phyloP scores from a whole-genome alignment of 2,113 vertebrate genomes.

The Corythornis cristatus region DNA sequence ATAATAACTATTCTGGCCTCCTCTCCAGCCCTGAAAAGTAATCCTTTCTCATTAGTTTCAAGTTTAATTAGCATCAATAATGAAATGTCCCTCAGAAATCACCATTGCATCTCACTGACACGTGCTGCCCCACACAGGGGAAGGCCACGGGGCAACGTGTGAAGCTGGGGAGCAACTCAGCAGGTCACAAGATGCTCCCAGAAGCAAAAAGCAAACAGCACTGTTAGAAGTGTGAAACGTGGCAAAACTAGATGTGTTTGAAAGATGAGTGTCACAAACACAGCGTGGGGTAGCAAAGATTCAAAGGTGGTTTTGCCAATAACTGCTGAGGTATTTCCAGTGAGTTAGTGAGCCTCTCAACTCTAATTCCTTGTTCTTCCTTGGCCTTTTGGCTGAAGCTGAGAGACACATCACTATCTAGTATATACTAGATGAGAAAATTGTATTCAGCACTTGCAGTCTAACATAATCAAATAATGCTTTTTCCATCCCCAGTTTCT shows the following conservation, averaged over 20 bases:
- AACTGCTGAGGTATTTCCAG: neutral
- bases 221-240: neutral
- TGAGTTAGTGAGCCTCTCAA: neutral
- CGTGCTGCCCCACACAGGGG: neutral
- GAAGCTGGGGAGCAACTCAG: neutral
- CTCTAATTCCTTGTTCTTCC: neutral
- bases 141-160: neutral
- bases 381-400: neutral
- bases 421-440: neutral
- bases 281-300: neutral
- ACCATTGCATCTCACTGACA: conserved; percentile 9
- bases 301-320: neutral
- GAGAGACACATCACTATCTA: neutral
- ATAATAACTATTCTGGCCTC: conserved; percentile 77
- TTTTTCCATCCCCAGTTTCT: conserved; percentile 18
- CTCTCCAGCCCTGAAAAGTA: conserved; percentile 74
- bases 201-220: neutral
- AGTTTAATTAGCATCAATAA: conserved; percentile 80
- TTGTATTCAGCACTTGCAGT: neutral
- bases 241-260: neutral
- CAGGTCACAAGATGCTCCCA: neutral
- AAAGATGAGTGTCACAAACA: neutral
- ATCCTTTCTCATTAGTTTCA: conserved; percentile 80
- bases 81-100: conserved; percentile 63
- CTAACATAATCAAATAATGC: conserved; percentile 41